phyloP scores from a whole-genome alignment of 1,140 invertebrate species.

The Caerostris extrusa region DNA sequence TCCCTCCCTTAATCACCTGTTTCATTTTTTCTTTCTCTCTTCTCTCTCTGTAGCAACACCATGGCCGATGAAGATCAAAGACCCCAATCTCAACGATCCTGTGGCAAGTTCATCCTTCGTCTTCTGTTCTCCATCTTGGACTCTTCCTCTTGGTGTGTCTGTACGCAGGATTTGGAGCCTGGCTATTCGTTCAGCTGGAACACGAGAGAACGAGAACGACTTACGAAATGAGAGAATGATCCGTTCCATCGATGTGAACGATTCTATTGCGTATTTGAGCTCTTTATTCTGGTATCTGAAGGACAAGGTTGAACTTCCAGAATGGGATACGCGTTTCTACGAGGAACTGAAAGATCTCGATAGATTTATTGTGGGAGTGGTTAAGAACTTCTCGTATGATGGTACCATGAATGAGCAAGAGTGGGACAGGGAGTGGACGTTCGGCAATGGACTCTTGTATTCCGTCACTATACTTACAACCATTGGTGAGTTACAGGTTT shows the following conservation, averaged over 20 bases:
- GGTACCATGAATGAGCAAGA: conserved; percentile 76
- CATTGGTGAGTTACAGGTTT: conserved; percentile 78
- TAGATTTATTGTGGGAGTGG: conserved; percentile 78
- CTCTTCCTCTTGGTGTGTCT: conserved; percentile 79
- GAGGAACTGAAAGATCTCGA: conserved; percentile 78
- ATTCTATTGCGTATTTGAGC: conserved; percentile 78
- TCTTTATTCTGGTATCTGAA: conserved; percentile 79
- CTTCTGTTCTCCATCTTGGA: conserved; percentile 80
- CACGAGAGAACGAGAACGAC: conserved; percentile 76
- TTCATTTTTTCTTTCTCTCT: neutral
- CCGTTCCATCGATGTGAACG: conserved; percentile 78
- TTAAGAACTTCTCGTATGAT: conserved; percentile 78
- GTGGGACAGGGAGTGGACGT: conserved; percentile 79
- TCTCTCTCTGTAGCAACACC: neutral
- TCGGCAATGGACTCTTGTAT: conserved; percentile 79
- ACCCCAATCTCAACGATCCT: conserved; percentile 48
- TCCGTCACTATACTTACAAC: conserved; percentile 80
- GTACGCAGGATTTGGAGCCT: conserved; percentile 78
- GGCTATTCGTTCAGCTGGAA: conserved; percentile 78
- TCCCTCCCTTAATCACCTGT: too few species aligned
- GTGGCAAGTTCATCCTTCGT: conserved; percentile 75
- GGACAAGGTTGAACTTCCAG: conserved; percentile 32
- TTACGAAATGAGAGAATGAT: conserved; percentile 67
- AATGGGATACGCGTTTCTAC: conserved; percentile 63
- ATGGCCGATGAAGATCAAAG: conserved; percentile 5